Evolutionary conservation across 2,888 invertebrate genomes (phyloP), one percentile per base, ranked within the genome.

Genomic region (Papilio gigon): DNA sequence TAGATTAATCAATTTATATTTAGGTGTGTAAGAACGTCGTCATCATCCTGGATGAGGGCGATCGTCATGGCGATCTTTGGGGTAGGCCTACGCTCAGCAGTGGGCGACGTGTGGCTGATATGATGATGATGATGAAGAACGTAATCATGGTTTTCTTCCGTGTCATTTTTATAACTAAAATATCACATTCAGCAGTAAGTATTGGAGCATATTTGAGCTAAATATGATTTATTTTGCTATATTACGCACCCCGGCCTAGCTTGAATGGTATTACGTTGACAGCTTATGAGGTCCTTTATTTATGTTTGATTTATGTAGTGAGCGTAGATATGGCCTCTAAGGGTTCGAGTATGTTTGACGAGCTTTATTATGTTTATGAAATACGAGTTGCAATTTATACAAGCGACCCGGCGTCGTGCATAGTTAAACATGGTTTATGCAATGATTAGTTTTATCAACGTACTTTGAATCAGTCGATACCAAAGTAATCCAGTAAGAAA

Each of bases 201-300:
- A 88, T 88, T 84, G 86, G 83, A 82, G 86, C 86, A 87, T 90
- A 89, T 90, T 90, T 90, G 85, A 88, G 85, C 80, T 80, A 78
- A 82, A 80, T 80, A 81, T 90, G 90, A 91, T 90, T 90, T 90
- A 91, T 90, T 86, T 83, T 74, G 79, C 80, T 86, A 88, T 90
- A 90, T 89, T 89, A 89, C 90, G 89, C 85, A 86, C 88, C 88
- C 85, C 79, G 81, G 82, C 78, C 77, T 82, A 84, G 85, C 85
- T 86, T 89, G 86, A 89, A 90, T 90, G 85, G 90, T 84, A 89
- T 89, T 89, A 89, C 84, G 87, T 86, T 89, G 90, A 89, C 89
- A 90, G 86, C 86, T 89, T 90, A 89, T 89, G 88, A 89, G 90
- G 85, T 86, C 87, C 88, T 88, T 89, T 90, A 89, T 90, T 88